These are phyloP conservation scores for Alcedo atthis DNA, from an alignment of 2,797 vertebrate genomes.

Conservation along the genomic window DNA sequence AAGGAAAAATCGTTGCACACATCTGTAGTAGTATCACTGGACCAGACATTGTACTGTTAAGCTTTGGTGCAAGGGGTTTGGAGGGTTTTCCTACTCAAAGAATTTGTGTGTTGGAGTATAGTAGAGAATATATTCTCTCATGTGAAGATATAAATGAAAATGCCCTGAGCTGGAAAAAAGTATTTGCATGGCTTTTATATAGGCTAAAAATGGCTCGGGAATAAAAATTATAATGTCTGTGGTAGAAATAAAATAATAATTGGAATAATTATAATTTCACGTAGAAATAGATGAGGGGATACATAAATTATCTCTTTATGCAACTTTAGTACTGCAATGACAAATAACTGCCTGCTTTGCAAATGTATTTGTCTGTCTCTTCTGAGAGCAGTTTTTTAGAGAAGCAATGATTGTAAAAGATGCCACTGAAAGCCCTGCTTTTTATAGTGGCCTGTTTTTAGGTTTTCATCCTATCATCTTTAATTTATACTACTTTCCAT, in stretches of 20 bases:
- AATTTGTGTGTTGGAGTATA: neutral
- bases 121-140: neutral
- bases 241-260: neutral
- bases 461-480: conserved; percentile 34
- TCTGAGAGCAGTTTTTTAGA: neutral
- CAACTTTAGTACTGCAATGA: neutral
- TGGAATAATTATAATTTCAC: neutral
- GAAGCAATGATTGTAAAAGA: neutral
- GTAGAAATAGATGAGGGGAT: neutral
- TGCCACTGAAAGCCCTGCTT: neutral
- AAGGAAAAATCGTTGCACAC: neutral
- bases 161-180: neutral
- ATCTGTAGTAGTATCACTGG: neutral
- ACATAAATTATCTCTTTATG: neutral
- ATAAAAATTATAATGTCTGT: neutral
- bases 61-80: neutral
- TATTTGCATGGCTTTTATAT: neutral
- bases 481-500: conserved; percentile 25
- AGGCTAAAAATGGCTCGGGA: neutral
- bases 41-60: neutral
- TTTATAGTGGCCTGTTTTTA: conserved; percentile 12
- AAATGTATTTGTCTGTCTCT: neutral
- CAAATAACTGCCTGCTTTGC: conserved; percentile 13
- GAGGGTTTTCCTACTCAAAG: neutral
- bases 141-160: neutral